A percentile compares a stretch with the other conserved stretches of the same genome.
Evolutionary conservation across 1,140 invertebrate species (phyloP).

Genomic region (Lepidotrigona ventralis): DNA sequence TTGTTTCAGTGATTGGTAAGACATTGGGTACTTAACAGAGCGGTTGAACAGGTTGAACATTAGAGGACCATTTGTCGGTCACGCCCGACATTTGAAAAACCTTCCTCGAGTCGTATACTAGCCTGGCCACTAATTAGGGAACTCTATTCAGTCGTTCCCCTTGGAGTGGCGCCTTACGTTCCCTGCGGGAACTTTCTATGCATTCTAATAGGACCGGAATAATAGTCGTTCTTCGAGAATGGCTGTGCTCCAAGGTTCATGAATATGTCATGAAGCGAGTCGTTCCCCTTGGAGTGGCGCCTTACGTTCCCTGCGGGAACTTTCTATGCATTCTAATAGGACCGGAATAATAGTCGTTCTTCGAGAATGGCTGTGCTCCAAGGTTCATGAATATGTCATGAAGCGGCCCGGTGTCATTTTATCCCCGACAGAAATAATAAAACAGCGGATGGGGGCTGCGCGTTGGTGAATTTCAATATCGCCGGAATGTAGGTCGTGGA

Average conservation of each 20-base stretch:
- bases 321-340: conserved; percentile 58
- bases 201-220: conserved; percentile 57
- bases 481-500: not conserved
- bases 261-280: conserved; percentile 46
- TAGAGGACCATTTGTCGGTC: conserved; percentile 18
- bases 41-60: not conserved
- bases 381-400: conserved; percentile 42
- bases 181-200: conserved; percentile 44
- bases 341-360: conserved; percentile 43
- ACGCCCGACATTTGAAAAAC: conserved; percentile 44
- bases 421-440: conserved; percentile 21
- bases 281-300: conserved; percentile 42
- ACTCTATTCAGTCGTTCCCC: conserved; percentile 63
- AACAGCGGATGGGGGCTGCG: not conserved
- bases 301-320: conserved; percentile 36
- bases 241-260: conserved; percentile 23
- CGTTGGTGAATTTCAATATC: conserved; percentile 22
- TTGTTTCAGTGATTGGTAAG: not conserved
- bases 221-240: conserved; percentile 31
- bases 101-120: conserved; percentile 59
- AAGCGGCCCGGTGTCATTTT: not conserved
- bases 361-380: conserved; percentile 8
- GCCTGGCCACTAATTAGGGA: conserved; percentile 69
- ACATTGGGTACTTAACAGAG: not conserved
- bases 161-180: conserved; percentile 41